phyloP scores from a whole-genome alignment of 1,140 invertebrate genomes.

The Euura saliciscinereae region DNA sequence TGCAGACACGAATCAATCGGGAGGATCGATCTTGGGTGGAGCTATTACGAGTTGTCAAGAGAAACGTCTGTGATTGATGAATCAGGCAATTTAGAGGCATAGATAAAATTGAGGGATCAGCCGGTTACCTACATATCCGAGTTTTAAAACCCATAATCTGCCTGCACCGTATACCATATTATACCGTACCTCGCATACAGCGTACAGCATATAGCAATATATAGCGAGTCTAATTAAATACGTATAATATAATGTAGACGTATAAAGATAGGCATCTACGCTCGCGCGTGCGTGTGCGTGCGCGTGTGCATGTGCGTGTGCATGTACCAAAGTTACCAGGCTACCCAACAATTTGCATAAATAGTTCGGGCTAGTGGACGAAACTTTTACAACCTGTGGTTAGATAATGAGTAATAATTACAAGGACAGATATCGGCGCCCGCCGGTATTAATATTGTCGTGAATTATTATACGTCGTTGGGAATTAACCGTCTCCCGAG shows the following conservation, averaged over 20 bases:
- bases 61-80: too few species aligned
- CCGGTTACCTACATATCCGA: too few species aligned
- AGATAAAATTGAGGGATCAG: too few species aligned
- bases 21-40: too few species aligned
- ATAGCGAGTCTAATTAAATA: conserved; percentile 3
- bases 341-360: conserved; percentile 31
- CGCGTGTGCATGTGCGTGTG: neutral
- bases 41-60: too few species aligned
- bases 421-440: conserved; percentile 9
- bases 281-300: neutral
- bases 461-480: conserved; percentile 12
- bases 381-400: conserved; percentile 21
- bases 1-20: too few species aligned
- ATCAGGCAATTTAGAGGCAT: too few species aligned
- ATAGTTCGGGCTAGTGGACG: conserved; percentile 21
- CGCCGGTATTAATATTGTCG: conserved; percentile 12
- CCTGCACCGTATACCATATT: neutral
- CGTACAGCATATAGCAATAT: neutral
- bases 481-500: too few species aligned
- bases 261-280: neutral
- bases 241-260: neutral
- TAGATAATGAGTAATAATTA: conserved; percentile 36
- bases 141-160: too few species aligned
- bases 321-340: neutral
- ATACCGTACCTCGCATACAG: neutral